Percentiles rank a stretch among this genome's conserved stretches.
Conservation (phyloP, 2,797 vertebrate species). For the Hypotaenidia okinawae region DNA sequence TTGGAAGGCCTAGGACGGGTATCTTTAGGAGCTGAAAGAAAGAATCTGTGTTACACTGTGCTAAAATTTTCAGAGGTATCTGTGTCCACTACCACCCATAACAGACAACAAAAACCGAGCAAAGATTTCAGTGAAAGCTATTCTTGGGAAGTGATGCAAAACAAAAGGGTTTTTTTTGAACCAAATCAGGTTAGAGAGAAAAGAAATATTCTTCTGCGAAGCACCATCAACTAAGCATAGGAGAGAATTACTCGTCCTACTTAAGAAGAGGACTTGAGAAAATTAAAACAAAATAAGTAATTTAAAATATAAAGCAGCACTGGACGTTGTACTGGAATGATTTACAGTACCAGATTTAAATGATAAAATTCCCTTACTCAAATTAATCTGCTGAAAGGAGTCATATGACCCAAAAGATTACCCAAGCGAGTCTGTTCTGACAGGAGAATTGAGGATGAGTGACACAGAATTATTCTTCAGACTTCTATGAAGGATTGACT, state of each 20-base stretch:
- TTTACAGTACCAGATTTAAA: neutral
- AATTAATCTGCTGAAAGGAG: neutral
- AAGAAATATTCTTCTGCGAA: neutral
- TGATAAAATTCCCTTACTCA: neutral
- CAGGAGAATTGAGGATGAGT: neutral
- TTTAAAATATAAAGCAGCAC: neutral
- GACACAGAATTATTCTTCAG: neutral
- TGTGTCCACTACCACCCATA: neutral
- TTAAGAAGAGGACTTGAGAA: neutral
- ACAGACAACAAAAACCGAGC: neutral
- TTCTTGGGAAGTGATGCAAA: neutral
- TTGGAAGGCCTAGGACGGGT: constrained; percentile 29
- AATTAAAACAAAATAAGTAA: neutral
- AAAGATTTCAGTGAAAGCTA: neutral
- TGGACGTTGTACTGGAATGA: neutral
- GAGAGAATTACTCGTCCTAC: neutral
- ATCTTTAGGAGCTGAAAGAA: constrained; percentile 70
- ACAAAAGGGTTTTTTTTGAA: neutral
- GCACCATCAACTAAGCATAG: neutral
- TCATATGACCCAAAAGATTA: neutral
- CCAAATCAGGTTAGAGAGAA: neutral
- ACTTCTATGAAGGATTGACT: neutral
- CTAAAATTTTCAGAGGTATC: neutral
- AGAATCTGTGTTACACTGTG: neutral
- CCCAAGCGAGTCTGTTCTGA: neutral